phyloP scores from a whole-genome alignment of 1,140 invertebrate genomes.

The Lamellibrachia luymesi region DNA sequence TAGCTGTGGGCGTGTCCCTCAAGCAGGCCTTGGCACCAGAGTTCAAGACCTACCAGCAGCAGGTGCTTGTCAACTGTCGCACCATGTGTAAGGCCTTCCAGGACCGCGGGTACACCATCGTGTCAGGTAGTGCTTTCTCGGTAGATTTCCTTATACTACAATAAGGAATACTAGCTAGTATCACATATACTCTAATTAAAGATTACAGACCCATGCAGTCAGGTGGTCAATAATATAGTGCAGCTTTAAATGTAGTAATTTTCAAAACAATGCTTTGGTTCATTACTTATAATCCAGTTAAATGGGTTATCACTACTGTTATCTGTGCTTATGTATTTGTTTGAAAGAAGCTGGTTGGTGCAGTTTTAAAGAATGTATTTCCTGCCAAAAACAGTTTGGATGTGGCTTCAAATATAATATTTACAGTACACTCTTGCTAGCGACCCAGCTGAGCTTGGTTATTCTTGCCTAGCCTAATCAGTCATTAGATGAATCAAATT shows the following conservation, averaged over 20 bases:
- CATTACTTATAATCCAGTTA: neutral
- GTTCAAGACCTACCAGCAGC: slow-evolving; percentile 84
- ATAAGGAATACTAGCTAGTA: neutral
- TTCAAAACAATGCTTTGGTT: neutral
- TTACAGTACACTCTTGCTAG: too few species aligned
- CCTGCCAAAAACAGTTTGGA: too few species aligned
- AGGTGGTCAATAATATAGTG: too few species aligned
- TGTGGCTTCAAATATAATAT: too few species aligned
- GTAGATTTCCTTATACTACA: neutral
- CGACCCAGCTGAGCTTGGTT: too few species aligned
- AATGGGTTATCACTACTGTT: neutral
- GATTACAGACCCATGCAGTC: too few species aligned
- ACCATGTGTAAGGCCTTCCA: slow-evolving; percentile 56
- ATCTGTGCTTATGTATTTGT: neutral
- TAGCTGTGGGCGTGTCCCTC: slow-evolving; percentile 87
- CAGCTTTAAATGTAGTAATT: too few species aligned
- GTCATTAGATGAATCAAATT: too few species aligned
- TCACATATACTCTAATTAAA: neutral
- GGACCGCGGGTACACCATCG: slow-evolving; percentile 58
- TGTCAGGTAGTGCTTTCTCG: slow-evolving; percentile 56
- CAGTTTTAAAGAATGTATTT: too few species aligned
- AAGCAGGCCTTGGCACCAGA: slow-evolving; percentile 78
- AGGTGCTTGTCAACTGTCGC: slow-evolving; percentile 67
- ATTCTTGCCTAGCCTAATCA: too few species aligned
- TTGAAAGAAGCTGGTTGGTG: too few species aligned